A percentile compares a stretch with the other conserved stretches of the same genome.
Conservation (phyloP, 2,888 invertebrate genomes). For the Phyto melanocephala region DNA sequence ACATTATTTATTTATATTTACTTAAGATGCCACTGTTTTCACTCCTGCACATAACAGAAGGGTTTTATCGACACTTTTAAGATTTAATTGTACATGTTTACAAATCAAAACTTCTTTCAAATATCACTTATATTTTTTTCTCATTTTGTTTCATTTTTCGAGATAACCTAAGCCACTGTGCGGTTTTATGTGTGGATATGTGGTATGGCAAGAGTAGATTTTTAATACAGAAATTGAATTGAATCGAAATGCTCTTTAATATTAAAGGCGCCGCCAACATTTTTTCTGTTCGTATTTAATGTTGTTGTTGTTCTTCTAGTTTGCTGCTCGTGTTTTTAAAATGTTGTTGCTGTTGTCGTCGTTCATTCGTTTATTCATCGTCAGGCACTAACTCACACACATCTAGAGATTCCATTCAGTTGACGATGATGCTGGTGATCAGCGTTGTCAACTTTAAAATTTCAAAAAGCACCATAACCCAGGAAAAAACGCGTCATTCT, state of each 20-base stretch:
- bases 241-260: slow-evolving; percentile 50
- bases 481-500: too few relatives aligned
- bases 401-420: slow-evolving; percentile 11
- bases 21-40: too few relatives aligned
- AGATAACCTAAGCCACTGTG: neutral
- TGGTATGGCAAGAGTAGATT: neutral
- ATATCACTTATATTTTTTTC: neutral
- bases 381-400: neutral
- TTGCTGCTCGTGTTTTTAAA: slow-evolving; percentile 34
- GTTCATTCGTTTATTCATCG: slow-evolving; percentile 3
- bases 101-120: too few relatives aligned
- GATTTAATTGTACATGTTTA: too few relatives aligned
- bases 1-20: too few relatives aligned
- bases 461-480: too few relatives aligned
- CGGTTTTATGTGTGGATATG: neutral
- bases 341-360: slow-evolving; percentile 18
- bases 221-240: slow-evolving; percentile 2
- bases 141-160: neutral
- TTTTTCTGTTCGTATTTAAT: slow-evolving; percentile 27
- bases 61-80: too few relatives aligned
- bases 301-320: slow-evolving; percentile 18
- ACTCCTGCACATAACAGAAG: too few relatives aligned
- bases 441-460: too few relatives aligned
- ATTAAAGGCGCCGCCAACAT: slow-evolving; percentile 63
- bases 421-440: slow-evolving; percentile 23